Evolutionary conservation across 2,797 vertebrate species (phyloP).

Genomic region (Echiichthys vipera): DNA sequence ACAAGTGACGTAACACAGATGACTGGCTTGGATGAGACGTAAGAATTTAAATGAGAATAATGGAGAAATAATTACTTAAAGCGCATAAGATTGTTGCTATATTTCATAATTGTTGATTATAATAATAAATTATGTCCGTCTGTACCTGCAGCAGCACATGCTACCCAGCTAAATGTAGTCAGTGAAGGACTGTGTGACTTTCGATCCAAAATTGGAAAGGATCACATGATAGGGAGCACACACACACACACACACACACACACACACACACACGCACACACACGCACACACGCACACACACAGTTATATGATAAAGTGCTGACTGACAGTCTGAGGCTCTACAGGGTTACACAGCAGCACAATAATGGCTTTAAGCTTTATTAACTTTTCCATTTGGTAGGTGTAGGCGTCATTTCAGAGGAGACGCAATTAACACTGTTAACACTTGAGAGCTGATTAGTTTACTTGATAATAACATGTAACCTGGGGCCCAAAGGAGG

Average conservation of each 20-base stretch:
- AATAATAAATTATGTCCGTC: not conserved
- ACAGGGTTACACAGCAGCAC: conserved; percentile 15
- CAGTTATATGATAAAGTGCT: conserved; percentile 48
- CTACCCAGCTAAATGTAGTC: conserved; percentile 10
- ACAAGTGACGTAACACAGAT: too few relatives aligned
- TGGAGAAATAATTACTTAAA: not conserved
- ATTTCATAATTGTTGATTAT: not conserved
- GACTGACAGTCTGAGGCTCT: conserved; percentile 41
- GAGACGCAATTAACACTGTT: conserved; percentile 33
- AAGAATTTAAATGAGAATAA: not conserved
- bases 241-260: conserved; percentile 6
- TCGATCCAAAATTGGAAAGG: conserved; percentile 29
- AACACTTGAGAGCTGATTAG: conserved; percentile 40
- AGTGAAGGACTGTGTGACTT: conserved; percentile 23
- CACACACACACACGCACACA: conserved; percentile 7
- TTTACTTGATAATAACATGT: conserved; percentile 8
- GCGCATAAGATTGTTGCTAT: not conserved
- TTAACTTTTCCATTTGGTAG: conserved; percentile 44
- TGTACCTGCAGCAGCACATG: not conserved
- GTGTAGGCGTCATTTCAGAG: conserved; percentile 19
- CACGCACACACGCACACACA: not conserved
- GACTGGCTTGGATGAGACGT: too few relatives aligned
- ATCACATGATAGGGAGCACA: conserved; percentile 44
- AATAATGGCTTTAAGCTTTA: conserved; percentile 50
- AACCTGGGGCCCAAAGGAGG: not conserved